Base-by-base conservation (phyloP, 2,797 vertebrate species). In the Epinephelus awoara region DNA sequence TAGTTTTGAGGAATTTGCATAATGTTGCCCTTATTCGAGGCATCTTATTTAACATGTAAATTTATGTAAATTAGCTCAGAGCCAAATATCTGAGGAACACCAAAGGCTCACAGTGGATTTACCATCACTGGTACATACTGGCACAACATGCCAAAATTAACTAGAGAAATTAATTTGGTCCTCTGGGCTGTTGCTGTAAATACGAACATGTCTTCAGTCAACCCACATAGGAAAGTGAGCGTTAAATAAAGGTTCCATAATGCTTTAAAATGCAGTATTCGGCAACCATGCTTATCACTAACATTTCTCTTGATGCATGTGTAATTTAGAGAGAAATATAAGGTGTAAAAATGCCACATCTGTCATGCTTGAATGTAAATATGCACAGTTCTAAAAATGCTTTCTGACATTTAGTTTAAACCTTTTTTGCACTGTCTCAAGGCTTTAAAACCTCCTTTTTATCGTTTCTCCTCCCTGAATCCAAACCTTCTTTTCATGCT, bases 1-100 rank as follows among this genome's bases (percentile, higher is more conserved):
- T 83, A 44, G 21, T 76, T 77, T 77, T 27, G 23, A 65, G 6
- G 14, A 64, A 88, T 87, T 87, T 88, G 52, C 82, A 89, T 86
- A 79, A 50, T 75, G 50, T 68, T 76, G 49, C 62, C 70, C 58
- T 88, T 65, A 74, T 88, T 88, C 58, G 25, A 78, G 38, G 58
- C 77, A 69, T 76, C 83, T 74, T 44, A 85, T 79, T 93, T 78
- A 72, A 77, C 59, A 91, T 90, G 88, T 62, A 87, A 82, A 92
- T 91, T 1, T 78, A 89, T 92, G 86, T 21, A 84, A 90, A 91
- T 90, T 23, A 78, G 21, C 81, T 50, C 5, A 9, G 69, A 79
- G 67, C 52, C 84, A 85, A 83, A 80, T 77, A 80, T 79, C 63
- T 59, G 56, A 74, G 67, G 71, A 82, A 66, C 77, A 75, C 72